These are phyloP conservation scores for Ellobium chinense DNA, from an alignment of 2,888 invertebrate species.

Conservation along the genomic window DNA sequence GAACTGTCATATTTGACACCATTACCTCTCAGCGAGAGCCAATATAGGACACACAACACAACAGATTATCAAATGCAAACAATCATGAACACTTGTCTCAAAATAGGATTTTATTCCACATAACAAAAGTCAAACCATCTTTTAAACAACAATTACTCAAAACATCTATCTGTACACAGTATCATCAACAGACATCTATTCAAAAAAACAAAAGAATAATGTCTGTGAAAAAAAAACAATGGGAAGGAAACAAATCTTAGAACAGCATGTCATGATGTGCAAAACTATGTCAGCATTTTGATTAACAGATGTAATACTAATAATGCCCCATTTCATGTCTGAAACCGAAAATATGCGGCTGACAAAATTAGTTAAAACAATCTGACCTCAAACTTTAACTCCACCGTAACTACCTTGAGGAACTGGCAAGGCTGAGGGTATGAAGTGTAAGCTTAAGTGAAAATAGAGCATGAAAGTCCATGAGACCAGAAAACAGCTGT, in stretches of 20 bases:
- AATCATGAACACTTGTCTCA: not conserved
- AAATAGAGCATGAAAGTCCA: no score
- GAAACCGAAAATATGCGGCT: no score
- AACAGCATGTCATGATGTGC: no score
- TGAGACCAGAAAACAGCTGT: no score
- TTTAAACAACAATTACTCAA: conserved; percentile 8
- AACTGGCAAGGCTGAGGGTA: no score
- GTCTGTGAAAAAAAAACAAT: not conserved
- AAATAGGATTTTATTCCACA: conserved; percentile 41
- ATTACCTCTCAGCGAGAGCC: conserved; percentile 32
- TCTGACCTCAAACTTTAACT: no score
- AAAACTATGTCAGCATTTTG: no score
- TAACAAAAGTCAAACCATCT: conserved; percentile 28
- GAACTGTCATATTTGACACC: conserved; percentile 36
- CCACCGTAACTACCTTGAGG: no score
- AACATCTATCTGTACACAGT: conserved; percentile 30
- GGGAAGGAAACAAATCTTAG: not conserved
- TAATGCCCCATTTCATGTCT: no score
- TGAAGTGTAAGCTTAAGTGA: no score
- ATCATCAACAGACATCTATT: conserved; percentile 24
- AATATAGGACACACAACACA: conserved; percentile 39
- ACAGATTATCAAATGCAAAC: conserved; percentile 36
- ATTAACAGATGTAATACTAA: no score
- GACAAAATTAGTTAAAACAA: no score
- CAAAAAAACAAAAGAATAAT: not conserved